A percentile compares a stretch with the other conserved stretches of the same genome.
phyloP scores from a whole-genome alignment of 2,797 vertebrate species.

The Trachurus trachurus region DNA sequence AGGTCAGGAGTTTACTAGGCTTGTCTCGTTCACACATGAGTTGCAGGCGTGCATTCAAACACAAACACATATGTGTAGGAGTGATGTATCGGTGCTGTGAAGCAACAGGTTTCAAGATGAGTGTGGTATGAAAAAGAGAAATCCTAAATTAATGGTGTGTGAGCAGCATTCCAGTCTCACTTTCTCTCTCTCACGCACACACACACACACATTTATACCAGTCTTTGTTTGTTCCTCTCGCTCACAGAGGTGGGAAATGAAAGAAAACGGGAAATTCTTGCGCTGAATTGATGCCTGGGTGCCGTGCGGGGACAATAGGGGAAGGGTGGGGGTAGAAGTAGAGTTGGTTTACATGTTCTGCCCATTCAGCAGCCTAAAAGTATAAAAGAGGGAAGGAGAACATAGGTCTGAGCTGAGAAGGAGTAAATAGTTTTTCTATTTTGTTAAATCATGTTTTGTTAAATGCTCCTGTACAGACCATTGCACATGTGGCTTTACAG shows the following conservation, averaged over 20 bases:
- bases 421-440: neutral
- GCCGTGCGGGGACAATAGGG: constrained; percentile 56
- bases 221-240: neutral
- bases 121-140: constrained; percentile 7
- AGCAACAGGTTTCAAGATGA: constrained; percentile 32
- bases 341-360: constrained; percentile 36
- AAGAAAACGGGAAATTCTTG: constrained; percentile 75
- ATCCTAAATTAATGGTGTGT: neutral
- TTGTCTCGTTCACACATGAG: constrained; percentile 4
- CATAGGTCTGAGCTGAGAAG: neutral
- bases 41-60: neutral
- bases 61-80: neutral
- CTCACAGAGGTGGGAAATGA: constrained; percentile 51
- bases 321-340: constrained; percentile 38
- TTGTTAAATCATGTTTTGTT: too few species aligned
- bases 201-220: constrained; percentile 4
- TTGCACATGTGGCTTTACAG: too few species aligned
- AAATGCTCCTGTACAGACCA: too few species aligned
- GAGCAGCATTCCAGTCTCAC: neutral
- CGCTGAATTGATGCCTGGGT: constrained; percentile 57
- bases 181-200: neutral
- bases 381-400: neutral
- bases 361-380: constrained; percentile 8
- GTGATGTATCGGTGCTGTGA: neutral
- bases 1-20: neutral